Evolutionary conservation across 64 coral and sea anemone species (phyloP).

Genomic region (Pocillopora verrucosa): DNA sequence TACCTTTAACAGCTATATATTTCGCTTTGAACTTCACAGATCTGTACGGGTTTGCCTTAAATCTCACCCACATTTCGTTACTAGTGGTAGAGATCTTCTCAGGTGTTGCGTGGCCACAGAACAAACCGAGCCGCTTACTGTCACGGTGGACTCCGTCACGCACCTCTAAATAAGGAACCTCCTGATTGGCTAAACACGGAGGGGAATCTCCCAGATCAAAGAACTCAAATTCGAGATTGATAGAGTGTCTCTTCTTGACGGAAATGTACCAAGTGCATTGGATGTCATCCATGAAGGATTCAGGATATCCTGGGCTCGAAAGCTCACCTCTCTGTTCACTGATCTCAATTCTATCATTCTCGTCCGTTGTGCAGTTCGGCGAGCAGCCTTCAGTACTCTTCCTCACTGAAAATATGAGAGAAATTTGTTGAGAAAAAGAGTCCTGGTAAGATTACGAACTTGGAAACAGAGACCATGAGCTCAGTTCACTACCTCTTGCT

Average conservation of each 20-base stretch:
- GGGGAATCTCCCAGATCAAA: constrained; percentile 25
- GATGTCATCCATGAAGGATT: constrained; percentile 2
- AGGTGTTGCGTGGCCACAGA: constrained; percentile 41
- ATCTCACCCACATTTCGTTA: constrained; percentile 38
- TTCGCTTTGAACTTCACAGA: constrained; percentile 41
- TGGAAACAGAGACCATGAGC: too few relatives aligned
- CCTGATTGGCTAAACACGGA: constrained; percentile 2
- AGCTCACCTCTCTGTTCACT: constrained; percentile 16
- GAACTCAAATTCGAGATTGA: constrained; percentile 38
- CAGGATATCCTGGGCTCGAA: constrained; percentile 44
- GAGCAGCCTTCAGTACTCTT: not conserved
- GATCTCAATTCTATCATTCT: constrained; percentile 17
- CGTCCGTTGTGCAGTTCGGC: not conserved
- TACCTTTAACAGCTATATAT: constrained; percentile 41
- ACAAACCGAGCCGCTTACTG: constrained; percentile 20
- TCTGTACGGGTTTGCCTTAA: constrained; percentile 32
- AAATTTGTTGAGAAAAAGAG: not conserved
- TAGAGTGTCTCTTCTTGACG: constrained; percentile 7
- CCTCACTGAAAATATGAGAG: not conserved
- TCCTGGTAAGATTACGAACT: not conserved
- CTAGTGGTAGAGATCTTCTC: constrained; percentile 22
- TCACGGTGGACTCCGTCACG: constrained; percentile 25
- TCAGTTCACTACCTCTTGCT: too few relatives aligned
- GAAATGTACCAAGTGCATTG: constrained; percentile 45
- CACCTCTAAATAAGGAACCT: constrained; percentile 18